A percentile compares a stretch with the other conserved stretches of the same genome.
Conservation (phyloP, 2,888 invertebrate species). For the Hirtodrosophila histrioides region DNA sequence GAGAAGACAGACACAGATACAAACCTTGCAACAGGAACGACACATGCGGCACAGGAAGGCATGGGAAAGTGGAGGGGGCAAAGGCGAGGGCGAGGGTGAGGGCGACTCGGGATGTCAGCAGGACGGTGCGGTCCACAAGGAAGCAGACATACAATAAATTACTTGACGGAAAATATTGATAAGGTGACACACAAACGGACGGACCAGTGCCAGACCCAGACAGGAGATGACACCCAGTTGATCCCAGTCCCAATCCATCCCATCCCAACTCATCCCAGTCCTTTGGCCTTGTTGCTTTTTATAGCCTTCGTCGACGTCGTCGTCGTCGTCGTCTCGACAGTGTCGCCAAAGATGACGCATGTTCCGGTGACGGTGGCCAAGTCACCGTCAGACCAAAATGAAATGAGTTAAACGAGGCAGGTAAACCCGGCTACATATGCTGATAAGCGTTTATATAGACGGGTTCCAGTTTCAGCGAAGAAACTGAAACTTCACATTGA, state of each 20-base stretch:
- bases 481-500: not conserved
- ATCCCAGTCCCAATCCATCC: slow-evolving; percentile 48
- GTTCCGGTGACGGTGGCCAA: slow-evolving; percentile 45
- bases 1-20: not conserved
- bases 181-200: slow-evolving; percentile 70
- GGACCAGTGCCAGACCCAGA: slow-evolving; percentile 35
- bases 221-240: slow-evolving; percentile 70
- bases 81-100: not conserved
- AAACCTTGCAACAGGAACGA: slow-evolving; percentile 13
- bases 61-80: slow-evolving; percentile 10
- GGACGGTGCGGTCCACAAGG: slow-evolving; percentile 56
- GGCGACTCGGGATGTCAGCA: slow-evolving; percentile 17
- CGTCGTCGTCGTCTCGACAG: too few relatives aligned
- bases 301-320: slow-evolving; percentile 54
- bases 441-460: slow-evolving; percentile 49
- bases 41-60: slow-evolving; percentile 42
- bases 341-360: slow-evolving; percentile 78
- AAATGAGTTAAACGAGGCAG: slow-evolving; percentile 76
- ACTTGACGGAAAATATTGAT: slow-evolving; percentile 83
- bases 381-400: slow-evolving; percentile 51
- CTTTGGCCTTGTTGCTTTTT: slow-evolving; percentile 55
- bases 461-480: not conserved
- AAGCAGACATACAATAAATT: slow-evolving; percentile 79
- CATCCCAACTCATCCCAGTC: slow-evolving; percentile 12
- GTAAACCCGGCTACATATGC: slow-evolving; percentile 52